phyloP scores from a whole-genome alignment of 1,140 invertebrate species.

The Metaphire vulgaris region DNA sequence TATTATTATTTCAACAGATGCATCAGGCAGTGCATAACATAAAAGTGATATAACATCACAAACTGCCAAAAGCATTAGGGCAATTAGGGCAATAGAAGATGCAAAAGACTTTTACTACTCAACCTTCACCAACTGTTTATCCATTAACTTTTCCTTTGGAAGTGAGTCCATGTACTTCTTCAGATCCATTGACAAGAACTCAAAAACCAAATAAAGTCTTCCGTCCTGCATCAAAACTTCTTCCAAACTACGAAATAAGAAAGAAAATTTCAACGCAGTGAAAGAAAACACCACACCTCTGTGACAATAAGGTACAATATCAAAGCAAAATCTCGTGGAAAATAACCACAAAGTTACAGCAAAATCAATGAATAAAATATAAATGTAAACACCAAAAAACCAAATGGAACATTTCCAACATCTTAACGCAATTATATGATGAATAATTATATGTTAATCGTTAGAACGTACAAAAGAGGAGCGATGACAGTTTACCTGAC shows the following conservation, averaged over 20 bases:
- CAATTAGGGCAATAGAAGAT: neutral
- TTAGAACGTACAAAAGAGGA: too few species aligned
- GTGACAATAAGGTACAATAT: too few species aligned
- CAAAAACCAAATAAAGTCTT: conserved; percentile 89
- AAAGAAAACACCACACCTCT: too few species aligned
- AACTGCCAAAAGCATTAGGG: neutral
- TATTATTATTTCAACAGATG: neutral
- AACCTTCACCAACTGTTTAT: conserved; percentile 65
- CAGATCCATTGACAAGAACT: conserved; percentile 94
- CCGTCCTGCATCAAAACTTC: conserved; percentile 87
- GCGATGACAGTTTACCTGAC: conserved; percentile 64
- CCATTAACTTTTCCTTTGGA: conserved; percentile 63
- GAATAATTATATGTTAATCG: too few species aligned
- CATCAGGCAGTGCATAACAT: neutral
- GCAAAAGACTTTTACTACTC: neutral
- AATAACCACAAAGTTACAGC: too few species aligned
- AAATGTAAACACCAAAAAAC: too few species aligned
- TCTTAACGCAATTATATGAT: too few species aligned
- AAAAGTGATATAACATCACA: neutral
- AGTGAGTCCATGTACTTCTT: conserved; percentile 93
- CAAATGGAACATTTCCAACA: too few species aligned
- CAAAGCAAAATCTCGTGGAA: too few species aligned
- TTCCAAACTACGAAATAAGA: conserved; percentile 62
- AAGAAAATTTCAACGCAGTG: too few species aligned
- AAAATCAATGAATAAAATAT: too few species aligned